These are phyloP conservation scores for Neodiprion pinetum DNA, from an alignment of 1,140 invertebrate species.

Conservation along the genomic window DNA sequence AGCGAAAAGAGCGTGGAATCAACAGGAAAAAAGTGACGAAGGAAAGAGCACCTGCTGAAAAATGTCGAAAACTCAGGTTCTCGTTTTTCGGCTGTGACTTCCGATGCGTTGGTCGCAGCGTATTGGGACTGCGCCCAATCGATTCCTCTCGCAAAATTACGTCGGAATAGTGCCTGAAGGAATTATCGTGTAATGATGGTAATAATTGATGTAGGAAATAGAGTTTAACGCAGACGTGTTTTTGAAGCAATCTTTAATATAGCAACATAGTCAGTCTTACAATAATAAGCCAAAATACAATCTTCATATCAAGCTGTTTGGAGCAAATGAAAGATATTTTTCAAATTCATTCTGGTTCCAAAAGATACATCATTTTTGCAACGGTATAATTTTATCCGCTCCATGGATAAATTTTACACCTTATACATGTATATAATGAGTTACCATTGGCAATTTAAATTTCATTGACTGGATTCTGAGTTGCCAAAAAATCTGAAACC, in stretches of 20 bases:
- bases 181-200: too few relatives aligned
- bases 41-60: too few relatives aligned
- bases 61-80: too few relatives aligned
- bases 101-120: too few relatives aligned
- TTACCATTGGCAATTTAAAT: background rate
- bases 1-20: too few relatives aligned
- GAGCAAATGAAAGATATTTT: conserved; percentile 41
- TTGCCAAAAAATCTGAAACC: conserved; percentile 26
- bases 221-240: conserved; percentile 23
- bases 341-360: background rate
- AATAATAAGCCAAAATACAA: conserved; percentile 62
- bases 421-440: conserved; percentile 28
- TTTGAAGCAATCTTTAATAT: conserved; percentile 61
- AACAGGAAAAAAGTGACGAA: too few relatives aligned
- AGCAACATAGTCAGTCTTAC: conserved; percentile 63
- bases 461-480: background rate
- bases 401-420: conserved; percentile 54
- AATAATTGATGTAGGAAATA: too few relatives aligned
- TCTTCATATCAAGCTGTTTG: conserved; percentile 54
- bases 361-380: background rate
- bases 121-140: too few relatives aligned
- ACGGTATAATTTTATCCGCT: conserved; percentile 25
- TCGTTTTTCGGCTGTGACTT: too few relatives aligned
- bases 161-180: too few relatives aligned
- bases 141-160: too few relatives aligned